Percentiles rank a stretch among this genome's conserved stretches.
Conservation (phyloP, 1,140 invertebrate genomes). For the Sesamia nonagrioides region DNA sequence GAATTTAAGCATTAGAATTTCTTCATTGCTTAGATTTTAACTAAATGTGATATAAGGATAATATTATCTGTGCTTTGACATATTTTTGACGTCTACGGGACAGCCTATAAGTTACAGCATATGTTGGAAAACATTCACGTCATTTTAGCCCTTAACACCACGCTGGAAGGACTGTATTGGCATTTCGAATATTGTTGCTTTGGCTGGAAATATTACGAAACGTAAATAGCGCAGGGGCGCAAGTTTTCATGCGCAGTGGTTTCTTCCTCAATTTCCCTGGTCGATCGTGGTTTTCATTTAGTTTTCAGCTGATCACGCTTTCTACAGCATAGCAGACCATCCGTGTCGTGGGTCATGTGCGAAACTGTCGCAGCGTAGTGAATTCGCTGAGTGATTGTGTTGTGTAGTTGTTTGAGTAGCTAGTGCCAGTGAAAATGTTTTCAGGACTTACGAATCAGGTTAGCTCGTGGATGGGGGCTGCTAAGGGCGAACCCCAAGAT, state of each 20-base stretch:
- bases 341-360: conserved; percentile 82
- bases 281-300: conserved; percentile 84
- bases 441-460: conserved; percentile 95
- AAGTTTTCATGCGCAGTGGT: conserved; percentile 86
- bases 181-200: neutral
- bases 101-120: neutral
- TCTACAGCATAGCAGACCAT: conserved; percentile 77
- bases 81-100: conserved; percentile 35
- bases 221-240: conserved; percentile 77
- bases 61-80: conserved; percentile 19
- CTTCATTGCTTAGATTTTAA: neutral
- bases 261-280: conserved; percentile 75
- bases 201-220: conserved; percentile 38
- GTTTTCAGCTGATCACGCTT: conserved; percentile 86
- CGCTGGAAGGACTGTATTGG: neutral
- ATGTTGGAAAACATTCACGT: neutral
- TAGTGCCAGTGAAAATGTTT: conserved; percentile 91
- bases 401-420: conserved; percentile 78
- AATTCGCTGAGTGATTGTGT: conserved; percentile 78
- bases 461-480: conserved; percentile 93
- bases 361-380: conserved; percentile 80
- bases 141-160: conserved; percentile 5
- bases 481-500: conserved; percentile 90
- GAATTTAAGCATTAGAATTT: neutral
- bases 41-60: neutral